Evolutionary conservation across 2,888 invertebrate species (phyloP).

Genomic region (Thera britannica): DNA sequence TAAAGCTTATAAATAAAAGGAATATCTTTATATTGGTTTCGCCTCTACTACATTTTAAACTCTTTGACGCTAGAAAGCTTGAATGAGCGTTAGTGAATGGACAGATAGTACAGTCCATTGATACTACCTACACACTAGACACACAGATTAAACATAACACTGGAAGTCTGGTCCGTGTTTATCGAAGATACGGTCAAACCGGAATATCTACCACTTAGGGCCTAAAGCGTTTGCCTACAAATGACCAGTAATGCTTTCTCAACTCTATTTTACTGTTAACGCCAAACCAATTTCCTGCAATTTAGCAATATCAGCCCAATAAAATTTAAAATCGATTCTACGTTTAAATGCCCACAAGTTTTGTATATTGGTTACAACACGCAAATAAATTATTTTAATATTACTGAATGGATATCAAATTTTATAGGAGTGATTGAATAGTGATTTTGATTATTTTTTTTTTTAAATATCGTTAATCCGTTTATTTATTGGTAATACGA

Average conservation of each 20-base stretch:
- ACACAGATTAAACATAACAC: constrained; percentile 25
- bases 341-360: not conserved
- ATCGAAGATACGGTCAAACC: constrained; percentile 32
- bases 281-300: not conserved
- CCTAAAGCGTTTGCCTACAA: constrained; percentile 30
- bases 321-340: not conserved
- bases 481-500: not conserved
- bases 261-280: constrained; percentile 5
- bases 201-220: constrained; percentile 29
- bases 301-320: constrained; percentile 1
- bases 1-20: not conserved
- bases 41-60: constrained; percentile 34
- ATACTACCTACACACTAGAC: constrained; percentile 36
- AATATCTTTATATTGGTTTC: not conserved
- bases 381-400: no score
- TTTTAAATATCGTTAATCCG: not conserved
- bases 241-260: constrained; percentile 23
- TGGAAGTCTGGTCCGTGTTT: constrained; percentile 37
- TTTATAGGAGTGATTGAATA: not conserved
- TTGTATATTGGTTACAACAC: no score
- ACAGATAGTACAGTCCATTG: constrained; percentile 48
- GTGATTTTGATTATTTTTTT: not conserved
- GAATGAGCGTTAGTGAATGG: constrained; percentile 77
- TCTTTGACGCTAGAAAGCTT: constrained; percentile 76
- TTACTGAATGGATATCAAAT: no score